These are phyloP conservation scores for Episyrphus balteatus DNA, from an alignment of 1,140 invertebrate species.

Conservation along the genomic window DNA sequence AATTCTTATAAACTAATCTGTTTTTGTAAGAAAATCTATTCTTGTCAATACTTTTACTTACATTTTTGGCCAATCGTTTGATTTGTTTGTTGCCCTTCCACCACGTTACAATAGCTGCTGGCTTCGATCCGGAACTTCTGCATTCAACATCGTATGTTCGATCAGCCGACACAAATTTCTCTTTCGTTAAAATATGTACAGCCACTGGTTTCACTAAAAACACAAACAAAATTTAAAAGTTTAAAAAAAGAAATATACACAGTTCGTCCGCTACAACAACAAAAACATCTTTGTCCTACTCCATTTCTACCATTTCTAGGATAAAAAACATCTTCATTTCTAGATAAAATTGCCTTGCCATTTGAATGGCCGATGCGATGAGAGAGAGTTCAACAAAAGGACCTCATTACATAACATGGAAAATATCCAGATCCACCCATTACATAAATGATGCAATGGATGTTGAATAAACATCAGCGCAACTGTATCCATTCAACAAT, in stretches of 20 bases:
- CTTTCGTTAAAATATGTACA: slow-evolving; percentile 67
- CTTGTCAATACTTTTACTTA: slow-evolving; percentile 42
- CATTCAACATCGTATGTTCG: slow-evolving; percentile 75
- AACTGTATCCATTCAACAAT: no score
- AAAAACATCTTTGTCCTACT: neutral
- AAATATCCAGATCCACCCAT: no score
- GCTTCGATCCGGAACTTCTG: slow-evolving; percentile 66
- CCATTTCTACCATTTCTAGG: neutral
- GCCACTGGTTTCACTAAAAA: slow-evolving; percentile 67
- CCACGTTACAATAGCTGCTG: slow-evolving; percentile 73
- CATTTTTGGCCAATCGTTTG: slow-evolving; percentile 63
- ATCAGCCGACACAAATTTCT: slow-evolving; percentile 64
- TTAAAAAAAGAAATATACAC: neutral
- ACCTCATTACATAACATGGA: no score
- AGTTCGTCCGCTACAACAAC: no score
- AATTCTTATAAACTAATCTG: no score
- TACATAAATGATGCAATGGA: no score
- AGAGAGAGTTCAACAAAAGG: no score
- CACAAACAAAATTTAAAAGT: neutral
- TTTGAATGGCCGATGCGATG: neutral
- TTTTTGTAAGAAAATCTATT: no score
- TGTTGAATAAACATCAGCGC: no score
- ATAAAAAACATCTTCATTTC: neutral
- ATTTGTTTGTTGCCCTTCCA: slow-evolving; percentile 73
- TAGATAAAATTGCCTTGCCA: neutral